Evolutionary conservation across 1,140 invertebrate genomes (phyloP).

Genomic region (Brachionus rotundiformis): DNA sequence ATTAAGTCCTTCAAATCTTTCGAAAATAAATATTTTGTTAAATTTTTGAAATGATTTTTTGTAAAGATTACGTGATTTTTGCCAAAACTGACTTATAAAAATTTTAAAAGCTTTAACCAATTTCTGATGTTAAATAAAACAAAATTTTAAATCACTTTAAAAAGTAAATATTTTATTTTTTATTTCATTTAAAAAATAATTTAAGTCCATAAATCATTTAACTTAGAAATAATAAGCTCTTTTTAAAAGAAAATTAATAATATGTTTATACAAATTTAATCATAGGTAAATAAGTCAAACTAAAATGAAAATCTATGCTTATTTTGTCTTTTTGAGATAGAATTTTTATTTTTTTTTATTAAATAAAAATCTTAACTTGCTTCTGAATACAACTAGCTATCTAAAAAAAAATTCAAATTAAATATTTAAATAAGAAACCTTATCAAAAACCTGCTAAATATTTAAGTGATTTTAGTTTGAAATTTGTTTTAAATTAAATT

Average conservation of each 20-base stretch:
- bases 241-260: background rate
- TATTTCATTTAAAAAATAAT: too few relatives aligned
- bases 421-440: conserved; percentile 12
- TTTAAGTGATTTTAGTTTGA: background rate
- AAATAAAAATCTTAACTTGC: background rate
- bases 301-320: too few relatives aligned
- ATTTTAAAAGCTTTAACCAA: background rate
- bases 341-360: background rate
- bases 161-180: background rate
- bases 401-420: background rate
- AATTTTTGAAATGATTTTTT: too few relatives aligned
- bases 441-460: background rate
- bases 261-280: background rate
- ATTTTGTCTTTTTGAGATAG: too few relatives aligned
- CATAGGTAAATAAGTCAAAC: too few relatives aligned
- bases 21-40: background rate
- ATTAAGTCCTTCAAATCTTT: conserved; percentile 3
- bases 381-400: background rate
- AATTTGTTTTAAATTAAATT: background rate
- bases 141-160: too few relatives aligned
- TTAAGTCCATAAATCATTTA: background rate
- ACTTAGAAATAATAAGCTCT: background rate
- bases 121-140: too few relatives aligned
- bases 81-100: background rate
- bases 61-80: background rate